These are phyloP conservation scores for Ranitomeya imitator DNA, from an alignment of 2,113 vertebrate species.

Conservation along the genomic window DNA sequence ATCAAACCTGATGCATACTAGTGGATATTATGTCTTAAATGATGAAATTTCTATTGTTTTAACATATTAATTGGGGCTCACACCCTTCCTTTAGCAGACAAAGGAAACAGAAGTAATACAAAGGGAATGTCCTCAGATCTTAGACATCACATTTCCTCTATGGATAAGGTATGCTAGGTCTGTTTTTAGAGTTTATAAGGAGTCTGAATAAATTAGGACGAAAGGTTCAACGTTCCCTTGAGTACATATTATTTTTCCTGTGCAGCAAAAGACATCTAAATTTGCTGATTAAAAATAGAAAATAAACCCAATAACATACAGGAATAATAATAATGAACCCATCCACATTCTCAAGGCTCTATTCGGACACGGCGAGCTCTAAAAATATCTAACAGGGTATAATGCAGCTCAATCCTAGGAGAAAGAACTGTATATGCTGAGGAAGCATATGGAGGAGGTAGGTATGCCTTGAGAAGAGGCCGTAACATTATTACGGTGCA, in stretches of 20 bases:
- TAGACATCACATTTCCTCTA: background rate
- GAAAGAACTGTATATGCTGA: background rate
- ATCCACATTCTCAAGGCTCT: slow-evolving; percentile 1
- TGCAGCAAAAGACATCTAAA: slow-evolving; percentile 16
- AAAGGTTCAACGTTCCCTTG: slow-evolving; percentile 12
- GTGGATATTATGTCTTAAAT: background rate
- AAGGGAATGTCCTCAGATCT: background rate
- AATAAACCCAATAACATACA: slow-evolving; percentile 15
- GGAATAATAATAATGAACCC: background rate
- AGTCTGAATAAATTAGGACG: slow-evolving; percentile 7
- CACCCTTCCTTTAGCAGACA: background rate
- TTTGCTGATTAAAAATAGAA: slow-evolving; percentile 38
- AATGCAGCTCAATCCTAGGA: background rate
- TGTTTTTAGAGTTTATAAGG: background rate
- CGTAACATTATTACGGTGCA: background rate
- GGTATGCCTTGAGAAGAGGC: background rate
- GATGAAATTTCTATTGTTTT: background rate
- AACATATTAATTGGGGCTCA: too few relatives aligned
- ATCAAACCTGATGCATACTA: background rate
- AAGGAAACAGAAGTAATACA: background rate
- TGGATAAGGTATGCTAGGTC: background rate
- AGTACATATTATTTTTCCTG: slow-evolving; percentile 36
- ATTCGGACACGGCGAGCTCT: background rate
- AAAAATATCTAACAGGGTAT: background rate
- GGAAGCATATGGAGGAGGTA: background rate